These are phyloP conservation scores for Phyllopteryx taeniolatus DNA, from an alignment of 2,113 vertebrate species.

Conservation along the genomic window DNA sequence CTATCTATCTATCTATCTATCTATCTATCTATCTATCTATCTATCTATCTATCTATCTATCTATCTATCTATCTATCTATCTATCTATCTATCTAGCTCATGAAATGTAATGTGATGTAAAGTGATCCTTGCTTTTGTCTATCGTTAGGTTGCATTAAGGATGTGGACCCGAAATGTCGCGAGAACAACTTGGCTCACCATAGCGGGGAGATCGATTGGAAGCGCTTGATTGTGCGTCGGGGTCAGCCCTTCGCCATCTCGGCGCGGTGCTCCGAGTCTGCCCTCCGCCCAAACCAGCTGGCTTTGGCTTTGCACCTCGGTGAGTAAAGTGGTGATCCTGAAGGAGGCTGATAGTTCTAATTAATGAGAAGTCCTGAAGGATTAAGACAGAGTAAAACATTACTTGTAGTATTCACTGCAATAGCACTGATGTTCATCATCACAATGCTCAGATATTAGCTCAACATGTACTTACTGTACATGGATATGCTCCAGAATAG, in stretches of 20 bases:
- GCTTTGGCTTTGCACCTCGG: constrained; percentile 69
- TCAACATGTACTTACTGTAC: too few species aligned
- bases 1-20: neutral
- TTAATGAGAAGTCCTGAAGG: too few species aligned
- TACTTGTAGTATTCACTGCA: too few species aligned
- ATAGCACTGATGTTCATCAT: too few species aligned
- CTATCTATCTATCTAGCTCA: neutral
- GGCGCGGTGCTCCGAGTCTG: constrained; percentile 65
- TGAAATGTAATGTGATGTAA: neutral
- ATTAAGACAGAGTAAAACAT: too few species aligned
- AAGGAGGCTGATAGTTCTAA: neutral
- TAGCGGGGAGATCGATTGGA: constrained; percentile 75
- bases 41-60: neutral
- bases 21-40: neutral
- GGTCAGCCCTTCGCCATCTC: constrained; percentile 78
- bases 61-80: neutral
- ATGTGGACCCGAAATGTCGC: constrained; percentile 65
- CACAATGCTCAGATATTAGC: too few species aligned
- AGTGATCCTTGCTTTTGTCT: neutral
- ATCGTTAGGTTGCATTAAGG: constrained; percentile 46
- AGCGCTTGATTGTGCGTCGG: constrained; percentile 75
- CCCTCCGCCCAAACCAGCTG: constrained; percentile 58
- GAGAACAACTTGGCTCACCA: constrained; percentile 78
- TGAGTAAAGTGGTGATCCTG: constrained; percentile 43
- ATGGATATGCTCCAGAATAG: too few species aligned